These are phyloP conservation scores for Drosophila nr. perissopoda DNA, from an alignment of 2,888 invertebrate species.

Conservation along the genomic window DNA sequence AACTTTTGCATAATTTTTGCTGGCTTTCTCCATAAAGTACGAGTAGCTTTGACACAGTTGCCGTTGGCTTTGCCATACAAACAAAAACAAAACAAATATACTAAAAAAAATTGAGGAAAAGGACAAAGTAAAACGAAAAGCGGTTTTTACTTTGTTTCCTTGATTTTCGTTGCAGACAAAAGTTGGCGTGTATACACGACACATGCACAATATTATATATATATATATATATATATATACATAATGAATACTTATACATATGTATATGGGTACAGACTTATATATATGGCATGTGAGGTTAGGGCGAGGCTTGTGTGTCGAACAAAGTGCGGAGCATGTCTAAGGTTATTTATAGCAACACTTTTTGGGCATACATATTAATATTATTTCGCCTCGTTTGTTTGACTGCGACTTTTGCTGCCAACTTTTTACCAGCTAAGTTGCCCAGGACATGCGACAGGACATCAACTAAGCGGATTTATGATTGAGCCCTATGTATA, in stretches of 20 bases:
- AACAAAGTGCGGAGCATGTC: constrained; percentile 43
- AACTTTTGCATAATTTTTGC: constrained; percentile 56
- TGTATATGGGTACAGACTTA: not conserved
- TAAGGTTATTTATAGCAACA: constrained; percentile 76
- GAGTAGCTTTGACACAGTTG: constrained; percentile 66
- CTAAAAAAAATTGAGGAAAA: constrained; percentile 14
- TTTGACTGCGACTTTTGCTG: constrained; percentile 44
- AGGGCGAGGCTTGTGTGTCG: constrained; percentile 33
- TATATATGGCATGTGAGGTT: constrained; percentile 43
- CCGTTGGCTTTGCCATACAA: constrained; percentile 39
- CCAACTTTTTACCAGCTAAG: constrained; percentile 48
- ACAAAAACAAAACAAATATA: not conserved
- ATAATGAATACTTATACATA: constrained; percentile 20
- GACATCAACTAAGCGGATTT: constrained; percentile 65
- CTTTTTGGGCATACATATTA: constrained; percentile 66
- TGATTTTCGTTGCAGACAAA: constrained; percentile 68
- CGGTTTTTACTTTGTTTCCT: constrained; percentile 70
- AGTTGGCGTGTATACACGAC: constrained; percentile 67
- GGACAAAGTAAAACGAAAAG: constrained; percentile 41
- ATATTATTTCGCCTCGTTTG: constrained; percentile 47
- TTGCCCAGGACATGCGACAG: constrained; percentile 58
- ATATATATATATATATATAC: not conserved
- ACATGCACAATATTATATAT: constrained; percentile 32
- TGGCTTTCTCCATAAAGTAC: constrained; percentile 14
- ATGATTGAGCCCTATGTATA: constrained; percentile 41